Evolutionary conservation across 1,140 invertebrate genomes (phyloP).

Genomic region (Procambarus virginalis): DNA sequence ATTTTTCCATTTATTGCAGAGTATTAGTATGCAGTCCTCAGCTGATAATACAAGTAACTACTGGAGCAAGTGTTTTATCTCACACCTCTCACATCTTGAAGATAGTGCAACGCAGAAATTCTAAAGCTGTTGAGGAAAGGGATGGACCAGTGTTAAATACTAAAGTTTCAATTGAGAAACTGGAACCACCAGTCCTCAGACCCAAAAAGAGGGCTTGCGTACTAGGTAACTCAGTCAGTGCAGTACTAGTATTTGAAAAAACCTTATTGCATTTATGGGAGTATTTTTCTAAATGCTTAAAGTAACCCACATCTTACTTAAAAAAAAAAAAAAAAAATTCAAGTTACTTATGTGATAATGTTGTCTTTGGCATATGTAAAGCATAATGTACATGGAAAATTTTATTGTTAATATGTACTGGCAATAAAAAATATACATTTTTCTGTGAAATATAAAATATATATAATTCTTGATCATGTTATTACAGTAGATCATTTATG

Average conservation of each 20-base stretch:
- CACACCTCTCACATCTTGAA: background rate
- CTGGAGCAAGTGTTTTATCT: conserved; percentile 2
- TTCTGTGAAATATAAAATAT: too few relatives aligned
- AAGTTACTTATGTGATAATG: too few relatives aligned
- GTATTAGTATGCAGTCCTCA: conserved; percentile 12
- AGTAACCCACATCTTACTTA: too few relatives aligned
- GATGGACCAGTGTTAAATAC: background rate
- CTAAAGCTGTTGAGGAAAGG: background rate
- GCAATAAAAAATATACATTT: too few relatives aligned
- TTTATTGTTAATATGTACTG: too few relatives aligned
- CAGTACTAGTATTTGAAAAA: background rate
- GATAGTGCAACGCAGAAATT: conserved; percentile 6
- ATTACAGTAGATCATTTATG: too few relatives aligned
- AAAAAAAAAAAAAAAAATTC: too few relatives aligned
- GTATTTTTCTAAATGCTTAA: too few relatives aligned
- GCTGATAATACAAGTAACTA: background rate
- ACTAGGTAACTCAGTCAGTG: conserved; percentile 21
- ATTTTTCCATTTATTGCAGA: background rate
- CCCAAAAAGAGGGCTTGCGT: conserved; percentile 50
- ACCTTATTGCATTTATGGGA: too few relatives aligned
- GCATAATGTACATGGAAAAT: too few relatives aligned
- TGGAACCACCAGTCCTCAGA: conserved; percentile 43
- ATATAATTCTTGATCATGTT: too few relatives aligned
- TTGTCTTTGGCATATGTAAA: too few relatives aligned
- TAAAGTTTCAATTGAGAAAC: conserved; percentile 24